These are phyloP conservation scores for Aurelia aurita DNA, from an alignment of 30 jellyfish, hydroid and myxozoan species.

Conservation along the genomic window DNA sequence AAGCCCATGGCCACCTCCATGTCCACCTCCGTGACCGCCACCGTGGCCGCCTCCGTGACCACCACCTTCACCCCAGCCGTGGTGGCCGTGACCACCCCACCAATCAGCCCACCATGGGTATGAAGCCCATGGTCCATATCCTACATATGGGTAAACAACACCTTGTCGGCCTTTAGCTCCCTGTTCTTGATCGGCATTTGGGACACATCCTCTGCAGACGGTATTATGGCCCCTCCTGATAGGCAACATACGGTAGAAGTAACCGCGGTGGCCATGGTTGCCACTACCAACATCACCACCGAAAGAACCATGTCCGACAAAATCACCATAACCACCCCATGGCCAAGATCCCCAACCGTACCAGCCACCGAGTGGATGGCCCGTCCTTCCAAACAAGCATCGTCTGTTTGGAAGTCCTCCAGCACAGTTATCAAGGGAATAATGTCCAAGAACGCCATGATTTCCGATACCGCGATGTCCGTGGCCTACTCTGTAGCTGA, in stretches of 20 bases:
- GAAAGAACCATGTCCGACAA: constrained; percentile 83
- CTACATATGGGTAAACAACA: constrained; percentile 95
- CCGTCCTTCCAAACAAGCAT: constrained; percentile 63
- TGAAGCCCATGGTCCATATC: constrained; percentile 99
- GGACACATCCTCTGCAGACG: constrained; percentile 62
- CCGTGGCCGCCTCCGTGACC: constrained; percentile 67
- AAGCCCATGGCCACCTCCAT: constrained; percentile 80
- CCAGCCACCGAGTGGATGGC: constrained; percentile 94
- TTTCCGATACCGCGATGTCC: constrained; percentile 76
- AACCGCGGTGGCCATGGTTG: constrained; percentile 54
- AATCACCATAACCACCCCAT: constrained; percentile 95
- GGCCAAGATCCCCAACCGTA: constrained; percentile 99
- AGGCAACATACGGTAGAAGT: constrained; percentile 39
- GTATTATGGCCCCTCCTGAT: background rate
- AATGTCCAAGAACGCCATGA: constrained; percentile 65
- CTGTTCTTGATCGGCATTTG: constrained; percentile 49
- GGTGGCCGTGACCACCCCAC: constrained; percentile 99
- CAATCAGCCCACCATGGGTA: constrained; percentile 99
- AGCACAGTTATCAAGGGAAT: constrained; percentile 47
- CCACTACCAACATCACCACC: constrained; percentile 76
- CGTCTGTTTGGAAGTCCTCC: constrained; percentile 70
- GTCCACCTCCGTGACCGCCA: constrained; percentile 67
- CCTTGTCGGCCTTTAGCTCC: constrained; percentile 84
- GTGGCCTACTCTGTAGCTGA: constrained; percentile 66
- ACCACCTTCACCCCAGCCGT: constrained; percentile 96